phyloP scores from a whole-genome alignment of 2,888 invertebrate genomes.

The Melanophora roralis region DNA sequence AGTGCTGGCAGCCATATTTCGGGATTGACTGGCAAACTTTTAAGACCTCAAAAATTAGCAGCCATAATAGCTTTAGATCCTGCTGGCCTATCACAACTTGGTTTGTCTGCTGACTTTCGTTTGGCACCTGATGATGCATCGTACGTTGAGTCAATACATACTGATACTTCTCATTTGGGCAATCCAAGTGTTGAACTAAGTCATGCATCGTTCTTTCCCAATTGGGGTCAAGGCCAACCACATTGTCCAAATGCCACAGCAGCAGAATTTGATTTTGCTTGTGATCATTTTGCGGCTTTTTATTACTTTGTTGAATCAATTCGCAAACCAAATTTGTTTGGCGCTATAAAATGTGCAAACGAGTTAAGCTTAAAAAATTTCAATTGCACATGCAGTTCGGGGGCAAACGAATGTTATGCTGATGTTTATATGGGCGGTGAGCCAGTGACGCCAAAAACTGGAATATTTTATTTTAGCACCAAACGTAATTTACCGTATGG shows the following conservation, averaged over 20 bases:
- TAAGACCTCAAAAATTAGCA: constrained; percentile 66
- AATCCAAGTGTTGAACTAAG: constrained; percentile 72
- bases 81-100: constrained; percentile 72
- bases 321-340: constrained; percentile 67
- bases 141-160: constrained; percentile 76
- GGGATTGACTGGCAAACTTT: constrained; percentile 71
- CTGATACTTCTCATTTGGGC: constrained; percentile 72
- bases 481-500: constrained; percentile 67
- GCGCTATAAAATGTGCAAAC: constrained; percentile 66
- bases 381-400: constrained; percentile 43
- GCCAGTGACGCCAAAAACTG: constrained; percentile 70
- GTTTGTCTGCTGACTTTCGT: constrained; percentile 66
- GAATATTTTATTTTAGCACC: constrained; percentile 72
- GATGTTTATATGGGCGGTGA: constrained; percentile 73
- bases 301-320: constrained; percentile 74
- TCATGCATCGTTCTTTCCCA: constrained; percentile 75
- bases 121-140: constrained; percentile 72
- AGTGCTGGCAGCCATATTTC: constrained; percentile 75
- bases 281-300: constrained; percentile 71
- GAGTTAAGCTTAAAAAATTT: constrained; percentile 25
- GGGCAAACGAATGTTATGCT: constrained; percentile 62
- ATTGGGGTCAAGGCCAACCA: constrained; percentile 75
- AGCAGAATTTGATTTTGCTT: constrained; percentile 71
- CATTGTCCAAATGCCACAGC: constrained; percentile 74
- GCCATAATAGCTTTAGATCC: constrained; percentile 76